Evolutionary conservation across 2,113 vertebrate species (phyloP).

Genomic region (Ranitomeya variabilis): DNA sequence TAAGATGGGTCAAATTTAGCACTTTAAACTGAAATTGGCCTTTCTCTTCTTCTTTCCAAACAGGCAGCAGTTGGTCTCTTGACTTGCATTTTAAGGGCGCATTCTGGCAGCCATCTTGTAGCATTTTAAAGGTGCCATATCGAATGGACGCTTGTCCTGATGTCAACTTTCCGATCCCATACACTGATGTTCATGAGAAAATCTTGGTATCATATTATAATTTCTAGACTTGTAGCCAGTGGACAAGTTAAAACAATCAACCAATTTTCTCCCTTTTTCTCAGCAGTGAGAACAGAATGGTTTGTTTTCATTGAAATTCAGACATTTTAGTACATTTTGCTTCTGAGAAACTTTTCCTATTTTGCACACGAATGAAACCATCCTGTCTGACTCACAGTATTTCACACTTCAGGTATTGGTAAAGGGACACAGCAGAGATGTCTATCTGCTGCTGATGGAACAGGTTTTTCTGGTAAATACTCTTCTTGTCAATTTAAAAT

Average conservation of each 20-base stretch:
- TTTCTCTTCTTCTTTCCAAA: neutral
- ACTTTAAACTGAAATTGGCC: too few species aligned
- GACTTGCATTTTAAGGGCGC: neutral
- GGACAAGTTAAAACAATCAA: conserved; percentile 21
- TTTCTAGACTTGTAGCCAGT: neutral
- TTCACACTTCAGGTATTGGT: neutral
- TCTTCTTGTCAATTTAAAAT: neutral
- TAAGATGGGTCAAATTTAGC: too few species aligned
- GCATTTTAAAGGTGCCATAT: neutral
- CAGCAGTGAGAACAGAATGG: neutral
- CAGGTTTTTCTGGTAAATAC: conserved; percentile 12
- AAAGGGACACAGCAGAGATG: neutral
- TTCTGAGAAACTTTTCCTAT: conserved; percentile 23
- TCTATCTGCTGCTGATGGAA: neutral
- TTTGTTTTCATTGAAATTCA: conserved; percentile 11
- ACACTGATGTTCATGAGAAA: neutral
- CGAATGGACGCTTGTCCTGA: neutral
- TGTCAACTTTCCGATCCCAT: neutral
- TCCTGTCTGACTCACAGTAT: conserved; percentile 15
- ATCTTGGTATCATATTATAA: neutral
- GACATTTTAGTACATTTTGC: neutral
- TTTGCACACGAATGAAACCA: conserved; percentile 13
- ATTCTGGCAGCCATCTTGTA: neutral
- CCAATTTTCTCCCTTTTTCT: neutral
- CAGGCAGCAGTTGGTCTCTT: neutral